Evolutionary conservation across 2,888 invertebrate genomes (phyloP).

Genomic region (Diloba caeruleocephala): DNA sequence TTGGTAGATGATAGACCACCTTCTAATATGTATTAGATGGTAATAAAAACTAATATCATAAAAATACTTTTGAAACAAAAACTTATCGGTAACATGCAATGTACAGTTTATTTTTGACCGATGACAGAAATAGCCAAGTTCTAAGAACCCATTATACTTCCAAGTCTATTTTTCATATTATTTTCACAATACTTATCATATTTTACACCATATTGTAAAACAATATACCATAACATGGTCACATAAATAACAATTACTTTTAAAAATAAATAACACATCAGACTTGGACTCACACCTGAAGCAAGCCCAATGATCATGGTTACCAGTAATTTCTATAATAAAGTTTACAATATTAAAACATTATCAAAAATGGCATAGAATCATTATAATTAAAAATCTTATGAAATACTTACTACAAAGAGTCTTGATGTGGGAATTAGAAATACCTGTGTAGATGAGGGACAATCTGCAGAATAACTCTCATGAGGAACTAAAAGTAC

Average conservation of each 20-base stretch:
- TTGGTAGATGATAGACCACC: conserved; percentile 15
- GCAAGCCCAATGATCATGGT: conserved; percentile 5
- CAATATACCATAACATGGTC: conserved; percentile 12
- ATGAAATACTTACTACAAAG: conserved; percentile 3
- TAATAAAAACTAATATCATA: not conserved
- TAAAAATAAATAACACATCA: conserved; percentile 27
- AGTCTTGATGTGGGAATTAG: conserved; percentile 6
- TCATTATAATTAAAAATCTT: conserved; percentile 16
- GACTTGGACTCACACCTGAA: conserved; percentile 34
- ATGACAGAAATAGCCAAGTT: no score
- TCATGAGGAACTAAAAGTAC: no score
- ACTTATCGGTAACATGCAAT: no score
- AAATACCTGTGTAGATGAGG: no score
- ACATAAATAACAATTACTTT: conserved; percentile 13
- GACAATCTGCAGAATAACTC: no score
- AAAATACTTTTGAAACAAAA: not conserved
- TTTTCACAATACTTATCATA: not conserved
- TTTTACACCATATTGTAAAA: conserved; percentile 17
- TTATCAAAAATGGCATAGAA: conserved; percentile 9
- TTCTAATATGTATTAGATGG: not conserved
- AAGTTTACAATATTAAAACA: conserved; percentile 8
- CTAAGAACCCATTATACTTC: no score
- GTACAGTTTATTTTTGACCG: not conserved
- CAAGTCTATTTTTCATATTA: not conserved
- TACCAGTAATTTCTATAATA: conserved; percentile 5